Base-by-base conservation (phyloP, 2,888 invertebrate species). In the Temnothorax ravouxi region DNA sequence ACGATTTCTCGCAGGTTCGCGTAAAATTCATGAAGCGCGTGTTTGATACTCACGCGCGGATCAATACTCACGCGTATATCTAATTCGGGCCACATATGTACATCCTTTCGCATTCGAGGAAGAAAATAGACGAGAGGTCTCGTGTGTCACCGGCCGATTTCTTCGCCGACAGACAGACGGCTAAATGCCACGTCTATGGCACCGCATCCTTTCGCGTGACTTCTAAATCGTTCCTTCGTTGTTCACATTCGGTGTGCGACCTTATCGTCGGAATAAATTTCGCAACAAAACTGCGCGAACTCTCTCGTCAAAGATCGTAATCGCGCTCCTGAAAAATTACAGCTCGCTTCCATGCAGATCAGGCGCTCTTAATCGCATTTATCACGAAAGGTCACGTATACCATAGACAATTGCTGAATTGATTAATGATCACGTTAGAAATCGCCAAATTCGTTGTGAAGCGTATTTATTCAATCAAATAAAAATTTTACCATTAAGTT, bases 181-280 rank as follows among this genome's bases (percentile, higher is more conserved):
- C 18, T 13, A 29, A 25, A 21, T 50, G 81, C 59, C 47, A 15
- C 59, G 66, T 77, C 25, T 59, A 47, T 15, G 44, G 15, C 69
- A 47, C 13, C 29, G 25, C 34, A 52, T 44, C 18, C 29, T n/a
- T 54, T 79, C 64, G 69, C 84, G 21, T 56, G 50, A 66, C 64
- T 47, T 72, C 71, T 66, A 79, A 80, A 84, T 75, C 38, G 44
- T 75, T 61, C 77, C 44, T 89, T 86, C 86, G 88, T 88, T 88
- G 88, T 88, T 84, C 81, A 66, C 85, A 67, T 84, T 85, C 77
- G 74, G 75, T 83, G 29, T 50, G 81, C 76, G 56, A 84, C 47
- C 59, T 64, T 64, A 83, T 54, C 50, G 44, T 76, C 66, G 52
- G 34, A 74, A 71, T 64, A 52, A 34, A 74, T 67, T 44, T 47